Evolutionary conservation across 2,888 invertebrate species (phyloP), one percentile per base, ranked within the genome.

Genomic region (Dyspetes luteomarginatus): DNA sequence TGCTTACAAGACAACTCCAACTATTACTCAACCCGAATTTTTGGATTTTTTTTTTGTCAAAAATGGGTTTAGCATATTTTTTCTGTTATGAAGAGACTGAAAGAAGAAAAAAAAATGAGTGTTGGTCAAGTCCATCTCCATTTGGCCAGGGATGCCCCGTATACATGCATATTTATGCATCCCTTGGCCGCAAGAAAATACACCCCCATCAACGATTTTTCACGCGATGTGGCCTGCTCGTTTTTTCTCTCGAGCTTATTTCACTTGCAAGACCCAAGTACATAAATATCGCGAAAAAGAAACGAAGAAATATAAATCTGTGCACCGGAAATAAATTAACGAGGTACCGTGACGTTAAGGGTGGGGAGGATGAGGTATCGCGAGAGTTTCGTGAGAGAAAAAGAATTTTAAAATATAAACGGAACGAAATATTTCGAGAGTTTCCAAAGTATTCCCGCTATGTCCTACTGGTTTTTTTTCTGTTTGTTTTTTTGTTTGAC

Each of bases 311-410:
- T 19, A 22, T 19, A 22, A 22, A 56, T 43, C 9, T 4, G 19
- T 26, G 5, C 9, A 28, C 17, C n/a, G 4, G 9, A 26, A 17
- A 73, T 64, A n/a, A 62, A 73, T 64, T 64, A 73, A 73, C 62
- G 62, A 52, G 7, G 26, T 41, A 26, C 19, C 5, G 41, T 22
- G 1, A 4, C 7, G 50, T 24, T 36, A 17, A n/a, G n/a, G n/a
- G n/a, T n/a, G n/a, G n/a, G n/a, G n/a, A n/a, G n/a, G n/a, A n/a
- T n/a, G 15, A 17, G 7, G 68, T 28, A 15, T 19, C 15, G 12
- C 22, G 41, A 50, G 22, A 30, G 17, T 36, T 52, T 52, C 52
- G 22, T 48, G 19, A 7, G 3, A 50, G 28, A 48, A 26, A 28
- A 24, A 58, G 17, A 69, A 22, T 55, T 56, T 17, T 9, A n/a